Conservation (phyloP, 2,113 vertebrate genomes). For the Heterotilapia buettikoferi region DNA sequence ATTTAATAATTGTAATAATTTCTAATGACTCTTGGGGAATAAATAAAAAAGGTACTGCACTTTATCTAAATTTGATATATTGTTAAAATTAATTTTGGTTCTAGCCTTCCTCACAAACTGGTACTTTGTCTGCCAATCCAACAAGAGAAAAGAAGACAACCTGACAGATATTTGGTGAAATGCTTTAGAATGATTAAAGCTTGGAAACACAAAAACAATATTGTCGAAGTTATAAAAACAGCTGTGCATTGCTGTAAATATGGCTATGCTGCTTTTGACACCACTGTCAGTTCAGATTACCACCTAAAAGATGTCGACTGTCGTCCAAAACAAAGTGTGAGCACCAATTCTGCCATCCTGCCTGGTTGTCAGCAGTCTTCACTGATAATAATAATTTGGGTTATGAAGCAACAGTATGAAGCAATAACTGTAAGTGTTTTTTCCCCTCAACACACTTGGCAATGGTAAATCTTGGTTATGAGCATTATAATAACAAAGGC, state of each 20-base stretch:
- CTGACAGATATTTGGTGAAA: neutral
- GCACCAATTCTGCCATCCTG: neutral
- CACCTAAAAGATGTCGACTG: neutral
- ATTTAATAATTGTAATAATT: neutral
- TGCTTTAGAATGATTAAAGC: neutral
- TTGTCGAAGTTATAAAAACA: neutral
- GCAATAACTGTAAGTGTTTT: neutral
- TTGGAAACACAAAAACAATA: neutral
- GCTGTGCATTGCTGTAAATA: neutral
- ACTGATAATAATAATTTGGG: neutral
- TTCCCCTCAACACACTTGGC: neutral
- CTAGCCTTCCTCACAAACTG: neutral
- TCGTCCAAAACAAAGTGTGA: neutral
- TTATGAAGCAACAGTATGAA: neutral
- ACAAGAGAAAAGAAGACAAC: neutral
- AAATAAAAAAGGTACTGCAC: neutral
- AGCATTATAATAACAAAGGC: conserved; percentile 19
- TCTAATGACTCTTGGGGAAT: neutral
- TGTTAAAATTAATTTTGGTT: neutral
- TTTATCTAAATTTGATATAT: neutral
- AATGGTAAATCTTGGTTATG: neutral
- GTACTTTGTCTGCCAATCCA: neutral
- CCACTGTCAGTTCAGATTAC: neutral
- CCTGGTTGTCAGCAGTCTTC: neutral
- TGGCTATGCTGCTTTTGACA: neutral